A percentile compares a stretch with the other conserved stretches of the same genome.
Evolutionary conservation across 1,140 invertebrate species (phyloP).

Genomic region (Platyscapa corneri): DNA sequence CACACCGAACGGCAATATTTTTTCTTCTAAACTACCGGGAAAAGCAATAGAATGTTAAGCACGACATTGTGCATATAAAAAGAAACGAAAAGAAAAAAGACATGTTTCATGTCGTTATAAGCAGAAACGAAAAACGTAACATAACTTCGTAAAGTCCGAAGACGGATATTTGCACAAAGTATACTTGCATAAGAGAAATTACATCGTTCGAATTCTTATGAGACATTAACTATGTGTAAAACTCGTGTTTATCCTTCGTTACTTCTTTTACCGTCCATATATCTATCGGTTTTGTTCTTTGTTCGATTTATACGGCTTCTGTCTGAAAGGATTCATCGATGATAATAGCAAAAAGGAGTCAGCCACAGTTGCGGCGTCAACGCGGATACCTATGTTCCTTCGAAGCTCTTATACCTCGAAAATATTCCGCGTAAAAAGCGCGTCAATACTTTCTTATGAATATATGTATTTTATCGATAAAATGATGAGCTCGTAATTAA

Average conservation of each 20-base stretch:
- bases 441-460: not conserved
- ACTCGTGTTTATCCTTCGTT: constrained; percentile 7
- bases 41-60: not conserved
- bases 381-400: not conserved
- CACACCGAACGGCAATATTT: not conserved
- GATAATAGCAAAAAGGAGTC: constrained; percentile 13
- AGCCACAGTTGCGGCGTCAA: constrained; percentile 4
- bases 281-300: not conserved
- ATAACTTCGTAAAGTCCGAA: not conserved
- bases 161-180: constrained; percentile 29
- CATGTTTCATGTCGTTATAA: not conserved
- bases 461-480: not conserved
- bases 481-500: not conserved
- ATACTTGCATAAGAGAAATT: constrained; percentile 30
- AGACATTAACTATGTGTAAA: constrained; percentile 10
- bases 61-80: not conserved
- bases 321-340: constrained; percentile 35
- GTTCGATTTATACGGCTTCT: not conserved
- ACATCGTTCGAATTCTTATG: constrained; percentile 16
- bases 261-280: not conserved
- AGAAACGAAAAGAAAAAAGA: not conserved
- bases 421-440: not conserved
- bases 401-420: not conserved
- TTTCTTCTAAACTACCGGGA: not conserved
- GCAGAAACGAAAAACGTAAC: not conserved